phyloP scores from a whole-genome alignment of 2,888 invertebrate species.

The Hirtodrosophila cameraria region DNA sequence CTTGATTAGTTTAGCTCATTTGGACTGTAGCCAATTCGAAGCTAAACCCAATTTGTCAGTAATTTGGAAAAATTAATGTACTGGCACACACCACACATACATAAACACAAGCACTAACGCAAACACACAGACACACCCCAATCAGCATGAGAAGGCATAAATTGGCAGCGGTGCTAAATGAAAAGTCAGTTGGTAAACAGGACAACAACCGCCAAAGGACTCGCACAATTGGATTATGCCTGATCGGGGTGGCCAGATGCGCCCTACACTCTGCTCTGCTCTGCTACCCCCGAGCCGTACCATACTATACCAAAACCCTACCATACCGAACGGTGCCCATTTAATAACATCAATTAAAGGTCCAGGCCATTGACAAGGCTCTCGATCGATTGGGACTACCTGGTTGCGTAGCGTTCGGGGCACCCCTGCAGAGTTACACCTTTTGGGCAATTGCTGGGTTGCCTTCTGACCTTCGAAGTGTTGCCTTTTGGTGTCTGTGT shows the following conservation, averaged over 20 bases:
- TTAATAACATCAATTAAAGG: slow-evolving; percentile 74
- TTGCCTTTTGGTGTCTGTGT: slow-evolving; percentile 13
- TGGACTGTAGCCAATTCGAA: no score
- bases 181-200: slow-evolving; percentile 49
- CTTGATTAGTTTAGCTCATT: background rate
- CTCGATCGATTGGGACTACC: slow-evolving; percentile 55
- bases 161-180: slow-evolving; percentile 43
- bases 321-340: slow-evolving; percentile 25
- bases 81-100: slow-evolving; percentile 48
- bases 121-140: slow-evolving; percentile 5
- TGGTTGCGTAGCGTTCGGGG: slow-evolving; percentile 38
- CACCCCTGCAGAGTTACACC: slow-evolving; percentile 55
- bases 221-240: slow-evolving; percentile 58
- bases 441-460: slow-evolving; percentile 47
- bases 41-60: slow-evolving; percentile 50
- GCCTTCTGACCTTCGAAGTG: slow-evolving; percentile 47
- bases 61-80: slow-evolving; percentile 65
- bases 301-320: background rate
- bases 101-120: slow-evolving; percentile 17
- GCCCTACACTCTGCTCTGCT: slow-evolving; percentile 1
- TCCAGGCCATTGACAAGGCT: slow-evolving; percentile 50
- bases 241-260: slow-evolving; percentile 54
- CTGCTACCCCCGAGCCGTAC: slow-evolving; percentile 14
- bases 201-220: slow-evolving; percentile 50
- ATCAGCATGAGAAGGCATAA: slow-evolving; percentile 55